These are phyloP conservation scores for Malthinus seriepunctatus DNA, from an alignment of 2,888 invertebrate species.

Conservation along the genomic window DNA sequence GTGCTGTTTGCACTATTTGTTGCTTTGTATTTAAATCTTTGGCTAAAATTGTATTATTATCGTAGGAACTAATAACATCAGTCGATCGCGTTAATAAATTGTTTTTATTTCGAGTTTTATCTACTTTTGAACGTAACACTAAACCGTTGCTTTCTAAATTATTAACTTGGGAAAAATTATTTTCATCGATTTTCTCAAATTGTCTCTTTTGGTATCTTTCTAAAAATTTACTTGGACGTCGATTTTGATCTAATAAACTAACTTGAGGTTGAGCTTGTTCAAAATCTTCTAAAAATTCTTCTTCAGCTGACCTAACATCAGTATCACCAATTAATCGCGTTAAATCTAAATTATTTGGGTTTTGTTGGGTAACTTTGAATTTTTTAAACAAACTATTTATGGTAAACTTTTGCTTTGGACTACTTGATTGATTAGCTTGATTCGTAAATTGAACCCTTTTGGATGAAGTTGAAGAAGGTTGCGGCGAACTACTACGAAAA, in stretches of 20 bases:
- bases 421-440: not conserved
- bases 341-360: not conserved
- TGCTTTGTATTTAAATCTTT: slow-evolving; percentile 17
- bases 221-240: not conserved
- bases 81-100: slow-evolving; percentile 25
- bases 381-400: slow-evolving; percentile 14
- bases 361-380: slow-evolving; percentile 2
- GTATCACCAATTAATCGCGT: slow-evolving; percentile 2
- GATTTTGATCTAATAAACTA: not conserved
- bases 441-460: slow-evolving; percentile 16
- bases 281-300: not conserved
- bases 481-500: slow-evolving; percentile 18
- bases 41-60: slow-evolving; percentile 10
- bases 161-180: not conserved
- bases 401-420: slow-evolving; percentile 1
- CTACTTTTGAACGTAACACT: slow-evolving; percentile 10
- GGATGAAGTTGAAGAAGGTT: slow-evolving; percentile 2
- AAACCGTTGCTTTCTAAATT: not conserved
- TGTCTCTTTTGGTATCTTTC: not conserved
- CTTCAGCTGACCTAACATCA: not conserved
- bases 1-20: slow-evolving; percentile 1
- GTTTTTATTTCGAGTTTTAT: slow-evolving; percentile 20
- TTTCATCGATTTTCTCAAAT: not conserved
- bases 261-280: not conserved
- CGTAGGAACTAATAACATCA: slow-evolving; percentile 30